Base-by-base conservation (phyloP, 1,140 invertebrate species). In the Drosophila gunungcola region DNA sequence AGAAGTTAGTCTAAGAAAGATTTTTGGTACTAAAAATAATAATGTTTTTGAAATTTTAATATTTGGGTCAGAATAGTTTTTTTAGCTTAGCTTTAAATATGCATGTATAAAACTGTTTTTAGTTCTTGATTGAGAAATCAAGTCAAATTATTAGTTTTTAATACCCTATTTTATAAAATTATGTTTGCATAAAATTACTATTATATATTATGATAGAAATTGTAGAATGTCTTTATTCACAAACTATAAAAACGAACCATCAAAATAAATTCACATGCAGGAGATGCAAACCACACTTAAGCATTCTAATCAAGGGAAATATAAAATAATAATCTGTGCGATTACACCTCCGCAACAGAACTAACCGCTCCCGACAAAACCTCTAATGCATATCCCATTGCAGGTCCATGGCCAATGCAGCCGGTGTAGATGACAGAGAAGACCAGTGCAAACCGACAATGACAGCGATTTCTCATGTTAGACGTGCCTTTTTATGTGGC, bases 391-490 rank as follows among this genome's bases (percentile, higher is more conserved):
- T 68, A 65, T 68, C 52, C 64, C 43, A 54, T 49, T 41, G 29
- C 27, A 57, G 51, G 51, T 69, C 67, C 48, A 55, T 34, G 67
- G 67, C 70, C 67, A 70, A 39, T 34, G n/a, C 10, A 7, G 41
- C 42, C 42, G 46, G 41, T 55, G 29, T n/a, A 34, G 25, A 46
- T 29, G 39, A 48, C 43, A 5, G 27, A 41, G 42, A 45, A 42
- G 57, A 73, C 49, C 58, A 42, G 54, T 68, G 49, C 58, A 54
- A 72, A 75, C 75, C 64, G 60, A 55, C 77, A 82, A 86, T 86
- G 83, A 86, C 78, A 64, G 61, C 79, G 60, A 86, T 86, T 86
- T 88, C 74, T 86, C 79, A 88, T 83, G 83, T 88, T 88, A 79
- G 79, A 86, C 61, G 68, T 67, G 76, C 45, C 80, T 89, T 85